These are phyloP conservation scores for Phenganax stokvisi DNA, from an alignment of 92 coral and sea anemone genomes.

Conservation along the genomic window DNA sequence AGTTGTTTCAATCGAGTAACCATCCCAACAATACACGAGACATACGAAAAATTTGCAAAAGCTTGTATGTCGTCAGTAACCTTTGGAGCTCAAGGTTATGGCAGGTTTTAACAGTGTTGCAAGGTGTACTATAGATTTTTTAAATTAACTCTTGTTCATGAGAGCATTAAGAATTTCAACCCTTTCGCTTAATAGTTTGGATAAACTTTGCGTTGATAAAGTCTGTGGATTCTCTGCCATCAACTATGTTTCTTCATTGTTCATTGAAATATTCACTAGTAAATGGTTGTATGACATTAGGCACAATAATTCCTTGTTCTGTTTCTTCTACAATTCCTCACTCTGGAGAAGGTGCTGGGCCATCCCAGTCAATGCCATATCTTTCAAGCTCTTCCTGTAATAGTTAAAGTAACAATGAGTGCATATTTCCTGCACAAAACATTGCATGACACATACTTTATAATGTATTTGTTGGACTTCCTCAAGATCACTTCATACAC, in stretches of 20 bases:
- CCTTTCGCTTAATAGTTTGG: too few species aligned
- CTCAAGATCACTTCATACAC: not conserved
- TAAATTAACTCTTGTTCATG: too few species aligned
- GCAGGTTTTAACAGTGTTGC: too few species aligned
- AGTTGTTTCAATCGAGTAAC: not conserved
- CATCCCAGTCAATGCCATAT: slow-evolving; percentile 39
- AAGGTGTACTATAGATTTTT: too few species aligned
- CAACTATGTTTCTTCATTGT: not conserved
- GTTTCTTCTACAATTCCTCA: slow-evolving; percentile 22
- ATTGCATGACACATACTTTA: too few species aligned
- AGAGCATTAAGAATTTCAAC: too few species aligned
- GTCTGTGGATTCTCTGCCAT: not conserved
- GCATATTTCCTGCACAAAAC: too few species aligned
- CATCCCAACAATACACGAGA: too few species aligned
- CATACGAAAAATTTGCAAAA: too few species aligned
- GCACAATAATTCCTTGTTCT: slow-evolving; percentile 34
- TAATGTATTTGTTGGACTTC: too few species aligned
- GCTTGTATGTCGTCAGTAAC: too few species aligned
- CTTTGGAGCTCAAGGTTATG: not conserved
- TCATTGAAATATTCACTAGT: slow-evolving; percentile 3
- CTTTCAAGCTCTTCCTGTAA: slow-evolving; percentile 22
- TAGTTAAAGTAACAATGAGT: too few species aligned
- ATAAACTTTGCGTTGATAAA: not conserved
- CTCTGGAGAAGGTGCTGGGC: slow-evolving; percentile 29
- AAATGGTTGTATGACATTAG: slow-evolving; percentile 5